Evolutionary conservation across 2,797 vertebrate species (phyloP), one percentile per base, ranked within the genome.

Genomic region (Pseudochaenichthys georgianus): DNA sequence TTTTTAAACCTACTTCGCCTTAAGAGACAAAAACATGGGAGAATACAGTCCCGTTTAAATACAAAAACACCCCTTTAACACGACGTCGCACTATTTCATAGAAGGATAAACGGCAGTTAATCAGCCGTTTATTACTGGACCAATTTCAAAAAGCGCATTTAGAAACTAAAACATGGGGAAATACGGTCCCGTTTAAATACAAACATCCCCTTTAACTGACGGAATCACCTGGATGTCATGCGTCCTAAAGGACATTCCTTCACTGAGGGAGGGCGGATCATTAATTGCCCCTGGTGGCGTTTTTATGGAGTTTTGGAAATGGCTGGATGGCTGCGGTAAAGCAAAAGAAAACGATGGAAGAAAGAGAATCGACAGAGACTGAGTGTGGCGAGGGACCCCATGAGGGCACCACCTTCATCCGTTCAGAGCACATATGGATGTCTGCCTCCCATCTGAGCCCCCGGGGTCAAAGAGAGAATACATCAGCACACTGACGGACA

Each of bases 301-400:
- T 88, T 89, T 92, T 88, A 89, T 87, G 79, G 82, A 62, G 75
- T 75, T 88, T 78, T 73, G 79, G 73, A 89, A 82, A 88, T 61
- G 75, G 76, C 59, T 77, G 67, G 63, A 83, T 68, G 74, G 78
- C 77, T 88, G 65, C 78, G 62, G 80, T 58, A 71, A 79, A 75
- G 71, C 31, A 28, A 46, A 54, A 60, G 73, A 43, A 77, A 64
- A 71, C 41, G 5, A 70, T 55, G 52, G 61, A 55, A 66, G 70
- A 84, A 77, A 67, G 65, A 63, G 78, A 60, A 57, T 9, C 78
- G 89, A 92, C 83, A 82, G 79, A 90, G 86, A 90, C 73, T 38
- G 64, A 92, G 84, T 68, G 78, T 68, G 78, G 38, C 52, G 53
- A 50, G 63, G 43, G 80, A 84, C 80, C 76, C 73, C 72, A 52